Conservation (phyloP, 2,797 vertebrate genomes). For the Gymnopithys bicolor region DNA sequence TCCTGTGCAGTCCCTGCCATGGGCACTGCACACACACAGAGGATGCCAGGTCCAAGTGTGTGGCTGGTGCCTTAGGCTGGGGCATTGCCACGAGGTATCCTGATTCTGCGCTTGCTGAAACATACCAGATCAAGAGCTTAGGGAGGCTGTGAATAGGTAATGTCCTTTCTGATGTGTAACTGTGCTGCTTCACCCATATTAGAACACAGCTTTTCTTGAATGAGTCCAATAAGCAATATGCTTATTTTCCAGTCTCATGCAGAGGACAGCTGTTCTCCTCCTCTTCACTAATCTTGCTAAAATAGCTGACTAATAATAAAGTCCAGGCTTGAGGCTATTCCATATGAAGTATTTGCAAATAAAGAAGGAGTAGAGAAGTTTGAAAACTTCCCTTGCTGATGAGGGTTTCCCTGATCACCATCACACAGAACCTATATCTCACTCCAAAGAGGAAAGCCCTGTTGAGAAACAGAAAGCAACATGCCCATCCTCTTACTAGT, state of each 20-base stretch:
- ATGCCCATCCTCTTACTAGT: background rate
- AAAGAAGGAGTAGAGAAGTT: background rate
- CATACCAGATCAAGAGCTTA: background rate
- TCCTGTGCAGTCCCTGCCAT: rapidly evolving
- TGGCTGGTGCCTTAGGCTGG: background rate
- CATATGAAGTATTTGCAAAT: background rate
- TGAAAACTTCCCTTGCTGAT: background rate
- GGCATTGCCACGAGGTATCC: background rate
- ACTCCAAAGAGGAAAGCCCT: background rate
- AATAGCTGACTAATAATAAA: background rate
- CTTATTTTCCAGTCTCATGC: background rate
- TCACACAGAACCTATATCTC: background rate
- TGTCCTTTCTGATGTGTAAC: background rate
- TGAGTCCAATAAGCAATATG: background rate
- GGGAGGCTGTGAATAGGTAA: background rate
- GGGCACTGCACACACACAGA: rapidly evolving
- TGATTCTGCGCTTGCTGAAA: background rate
- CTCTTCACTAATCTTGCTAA: background rate
- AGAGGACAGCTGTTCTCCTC: background rate
- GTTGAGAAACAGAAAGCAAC: background rate
- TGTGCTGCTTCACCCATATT: background rate
- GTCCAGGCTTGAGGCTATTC: background rate
- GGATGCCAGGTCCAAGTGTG: rapidly evolving
- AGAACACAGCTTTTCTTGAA: background rate
- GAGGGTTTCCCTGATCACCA: background rate